Base-by-base conservation (phyloP, 1,140 invertebrate species). In the Hyles euphorbiae region DNA sequence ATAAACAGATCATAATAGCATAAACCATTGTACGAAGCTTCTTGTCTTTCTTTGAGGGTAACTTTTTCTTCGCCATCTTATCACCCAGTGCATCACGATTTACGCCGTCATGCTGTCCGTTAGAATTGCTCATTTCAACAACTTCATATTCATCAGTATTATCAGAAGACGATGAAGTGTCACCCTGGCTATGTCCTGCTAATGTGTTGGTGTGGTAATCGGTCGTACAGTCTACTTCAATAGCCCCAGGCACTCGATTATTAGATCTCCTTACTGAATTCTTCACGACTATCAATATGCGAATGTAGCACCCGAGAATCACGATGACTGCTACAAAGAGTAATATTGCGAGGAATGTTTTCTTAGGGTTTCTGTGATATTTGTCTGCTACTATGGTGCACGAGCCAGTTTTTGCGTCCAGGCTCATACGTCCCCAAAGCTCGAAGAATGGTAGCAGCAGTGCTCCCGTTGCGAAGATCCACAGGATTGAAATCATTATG, bases 21-120 rank as follows among this genome's bases (percentile, higher is more conserved):
- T 95, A 81, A 22, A 95, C 95, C 94, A 96, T 95, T 67, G 94
- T 94, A 1, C 95, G 79, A 1, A 95, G 78, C 47, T 93, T 93
- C 36, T 91, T 91, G 77, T 95, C 94, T 70, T 95, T 95, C 8
- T 89, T 78, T 0, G 92, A 93, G 91, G 94, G 88, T 78, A 92
- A 52, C 33, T n/a, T n/a, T 9, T 34, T 33, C 50, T 52, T 52
- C 6, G 4, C 34, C 36, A 40, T 40, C 36, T 3, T 8, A 40
- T 40, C 2, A 5, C 36, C 36, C 8, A 1, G 36, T 40, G 4
- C 22, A 22, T 22, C 22, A 22, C 5, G 36, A 8, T 40, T 5
- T 5, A 40, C 36, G 1, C 5, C 1, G 36, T 5, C 36, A 2
- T 40, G 36, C 36, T 40, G 36, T 8, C 8, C 36, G 36, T 40